phyloP scores from a whole-genome alignment of 1,140 invertebrate genomes.

The Ostrea edulis region DNA sequence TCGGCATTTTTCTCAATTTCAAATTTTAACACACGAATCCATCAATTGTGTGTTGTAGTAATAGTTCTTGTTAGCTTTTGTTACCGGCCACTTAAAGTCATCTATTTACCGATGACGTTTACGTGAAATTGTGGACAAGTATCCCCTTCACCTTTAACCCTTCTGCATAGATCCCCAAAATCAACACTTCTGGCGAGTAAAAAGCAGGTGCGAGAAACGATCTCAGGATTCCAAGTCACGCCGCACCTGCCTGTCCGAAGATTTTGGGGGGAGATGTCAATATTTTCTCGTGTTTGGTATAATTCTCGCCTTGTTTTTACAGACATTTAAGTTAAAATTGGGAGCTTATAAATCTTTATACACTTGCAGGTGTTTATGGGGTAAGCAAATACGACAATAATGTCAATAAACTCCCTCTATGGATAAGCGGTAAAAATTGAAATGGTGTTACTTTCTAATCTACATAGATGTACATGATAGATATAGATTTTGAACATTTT shows the following conservation, averaged over 20 bases:
- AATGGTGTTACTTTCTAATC: background rate
- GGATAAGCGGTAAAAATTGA: too few relatives aligned
- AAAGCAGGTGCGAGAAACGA: slow-evolving; percentile 30
- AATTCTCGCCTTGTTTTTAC: slow-evolving; percentile 25
- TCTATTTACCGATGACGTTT: slow-evolving; percentile 29
- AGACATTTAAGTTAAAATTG: slow-evolving; percentile 36
- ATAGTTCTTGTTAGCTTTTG: slow-evolving; percentile 35
- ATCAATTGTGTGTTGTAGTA: background rate
- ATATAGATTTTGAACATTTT: background rate
- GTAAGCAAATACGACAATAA: background rate
- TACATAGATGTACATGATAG: background rate
- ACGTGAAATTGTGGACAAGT: slow-evolving; percentile 32
- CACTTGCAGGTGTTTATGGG: background rate
- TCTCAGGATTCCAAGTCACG: slow-evolving; percentile 6
- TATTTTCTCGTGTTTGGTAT: slow-evolving; percentile 5
- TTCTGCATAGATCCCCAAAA: slow-evolving; percentile 33
- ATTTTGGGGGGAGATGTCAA: background rate
- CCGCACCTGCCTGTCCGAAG: slow-evolving; percentile 23
- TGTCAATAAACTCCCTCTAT: background rate
- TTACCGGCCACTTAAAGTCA: slow-evolving; percentile 18
- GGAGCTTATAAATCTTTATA: slow-evolving; percentile 3
- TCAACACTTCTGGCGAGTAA: slow-evolving; percentile 28
- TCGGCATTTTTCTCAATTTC: slow-evolving; percentile 25
- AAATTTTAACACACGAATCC: slow-evolving; percentile 34
- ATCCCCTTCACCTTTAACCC: slow-evolving; percentile 37